Evolutionary conservation across 2,888 invertebrate genomes (phyloP).

Genomic region (Brachynemurus nebulosus): DNA sequence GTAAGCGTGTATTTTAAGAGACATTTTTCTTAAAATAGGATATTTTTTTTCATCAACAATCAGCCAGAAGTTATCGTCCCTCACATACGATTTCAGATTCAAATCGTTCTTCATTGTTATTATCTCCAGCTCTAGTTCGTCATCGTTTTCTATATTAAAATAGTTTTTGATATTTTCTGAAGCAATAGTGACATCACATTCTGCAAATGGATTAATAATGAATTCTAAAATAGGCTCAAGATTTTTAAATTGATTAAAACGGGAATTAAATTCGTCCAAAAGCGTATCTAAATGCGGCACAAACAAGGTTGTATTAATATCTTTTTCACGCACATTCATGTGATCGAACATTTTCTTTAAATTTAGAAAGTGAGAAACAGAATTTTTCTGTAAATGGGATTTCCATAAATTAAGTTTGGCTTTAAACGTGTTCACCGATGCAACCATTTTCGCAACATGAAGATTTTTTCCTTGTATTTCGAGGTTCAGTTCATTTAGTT

Average conservation of each 20-base stretch:
- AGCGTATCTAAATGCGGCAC: background rate
- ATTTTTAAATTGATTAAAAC: background rate
- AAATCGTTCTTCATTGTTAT: background rate
- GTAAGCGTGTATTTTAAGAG: background rate
- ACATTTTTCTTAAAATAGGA: background rate
- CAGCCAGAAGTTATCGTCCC: background rate
- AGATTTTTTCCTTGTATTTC: too few species aligned
- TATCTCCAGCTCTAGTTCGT: background rate
- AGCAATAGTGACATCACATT: background rate
- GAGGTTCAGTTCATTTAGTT: too few species aligned
- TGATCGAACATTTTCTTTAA: background rate
- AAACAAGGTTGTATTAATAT: background rate
- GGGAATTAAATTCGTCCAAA: background rate
- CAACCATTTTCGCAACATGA: too few species aligned
- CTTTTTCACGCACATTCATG: background rate
- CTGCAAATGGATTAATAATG: background rate
- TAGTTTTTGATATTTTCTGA: background rate
- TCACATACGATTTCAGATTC: background rate
- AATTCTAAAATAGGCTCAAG: background rate
- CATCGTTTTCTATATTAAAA: background rate
- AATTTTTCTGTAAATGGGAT: background rate
- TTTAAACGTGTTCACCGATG: conserved; percentile 1
- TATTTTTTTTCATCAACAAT: background rate
- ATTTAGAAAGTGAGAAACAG: background rate
- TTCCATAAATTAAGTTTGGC: background rate